A percentile compares a stretch with the other conserved stretches of the same genome.
These are phyloP conservation scores for Xyliphius kryptos DNA, from an alignment of 2,113 vertebrate species.

Conservation along the genomic window DNA sequence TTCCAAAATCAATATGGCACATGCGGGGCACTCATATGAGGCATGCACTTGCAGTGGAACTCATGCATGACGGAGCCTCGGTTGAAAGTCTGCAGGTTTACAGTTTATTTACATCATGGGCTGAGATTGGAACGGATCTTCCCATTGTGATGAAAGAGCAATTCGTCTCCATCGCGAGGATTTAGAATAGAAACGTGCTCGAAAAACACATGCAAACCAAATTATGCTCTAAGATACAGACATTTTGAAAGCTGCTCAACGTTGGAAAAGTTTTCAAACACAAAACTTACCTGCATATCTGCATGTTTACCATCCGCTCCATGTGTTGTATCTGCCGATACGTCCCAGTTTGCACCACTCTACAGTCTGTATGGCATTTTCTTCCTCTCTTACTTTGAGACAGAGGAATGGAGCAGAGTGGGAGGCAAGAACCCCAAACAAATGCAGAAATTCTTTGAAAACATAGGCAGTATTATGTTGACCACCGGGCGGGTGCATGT, in stretches of 20 bases:
- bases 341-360: constrained; percentile 9
- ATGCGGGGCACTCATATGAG: constrained; percentile 43
- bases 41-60: constrained; percentile 4
- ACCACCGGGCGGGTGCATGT: constrained; percentile 45
- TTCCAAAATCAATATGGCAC: constrained; percentile 48
- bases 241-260: not conserved
- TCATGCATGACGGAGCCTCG: too few relatives aligned
- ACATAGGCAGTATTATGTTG: constrained; percentile 58
- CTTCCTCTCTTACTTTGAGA: constrained; percentile 34
- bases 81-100: too few relatives aligned
- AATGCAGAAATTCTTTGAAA: constrained; percentile 55
- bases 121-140: constrained; percentile 12
- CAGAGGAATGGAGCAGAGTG: constrained; percentile 31
- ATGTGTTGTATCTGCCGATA: constrained; percentile 1
- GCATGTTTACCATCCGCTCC: constrained; percentile 12
- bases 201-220: not conserved
- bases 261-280: not conserved
- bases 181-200: not conserved
- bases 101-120: not conserved
- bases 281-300: constrained; percentile 17
- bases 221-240: not conserved
- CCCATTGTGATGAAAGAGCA: constrained; percentile 19
- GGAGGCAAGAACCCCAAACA: constrained; percentile 51
- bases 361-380: not conserved
- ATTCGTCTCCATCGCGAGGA: not conserved